phyloP scores from a whole-genome alignment of 2,888 invertebrate genomes.

The Rotaria macrura region DNA sequence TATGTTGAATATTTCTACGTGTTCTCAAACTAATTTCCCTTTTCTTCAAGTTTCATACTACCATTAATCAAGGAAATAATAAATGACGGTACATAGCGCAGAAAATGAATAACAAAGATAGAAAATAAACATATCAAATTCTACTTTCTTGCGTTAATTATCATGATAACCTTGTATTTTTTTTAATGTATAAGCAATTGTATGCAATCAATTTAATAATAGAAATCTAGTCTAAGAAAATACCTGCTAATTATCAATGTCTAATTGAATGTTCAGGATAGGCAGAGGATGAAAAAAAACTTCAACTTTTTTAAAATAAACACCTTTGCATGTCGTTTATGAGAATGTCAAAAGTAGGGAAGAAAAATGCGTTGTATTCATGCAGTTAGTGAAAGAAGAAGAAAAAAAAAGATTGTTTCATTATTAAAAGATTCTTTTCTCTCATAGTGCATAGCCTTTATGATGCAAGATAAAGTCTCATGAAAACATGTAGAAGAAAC shows the following conservation, averaged over 20 bases:
- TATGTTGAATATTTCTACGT: not conserved
- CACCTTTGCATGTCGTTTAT: not conserved
- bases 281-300: not conserved
- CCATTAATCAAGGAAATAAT: not conserved
- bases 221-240: not conserved
- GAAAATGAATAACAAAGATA: too few species aligned
- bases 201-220: not conserved
- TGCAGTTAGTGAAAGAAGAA: not conserved
- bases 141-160: too few species aligned
- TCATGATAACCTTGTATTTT: not conserved
- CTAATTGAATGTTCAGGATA: not conserved
- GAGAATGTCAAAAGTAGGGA: not conserved
- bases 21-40: not conserved
- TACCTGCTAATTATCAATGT: not conserved
- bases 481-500: not conserved
- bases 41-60: not conserved
- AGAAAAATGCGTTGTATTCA: not conserved
- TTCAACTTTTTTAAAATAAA: not conserved
- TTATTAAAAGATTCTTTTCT: not conserved
- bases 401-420: not conserved
- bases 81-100: not conserved
- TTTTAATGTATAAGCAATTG: not conserved
- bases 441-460: not conserved
- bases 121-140: too few species aligned
- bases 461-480: not conserved